phyloP scores from a whole-genome alignment of 2,797 vertebrate genomes.

The Pseudochaenichthys georgianus region DNA sequence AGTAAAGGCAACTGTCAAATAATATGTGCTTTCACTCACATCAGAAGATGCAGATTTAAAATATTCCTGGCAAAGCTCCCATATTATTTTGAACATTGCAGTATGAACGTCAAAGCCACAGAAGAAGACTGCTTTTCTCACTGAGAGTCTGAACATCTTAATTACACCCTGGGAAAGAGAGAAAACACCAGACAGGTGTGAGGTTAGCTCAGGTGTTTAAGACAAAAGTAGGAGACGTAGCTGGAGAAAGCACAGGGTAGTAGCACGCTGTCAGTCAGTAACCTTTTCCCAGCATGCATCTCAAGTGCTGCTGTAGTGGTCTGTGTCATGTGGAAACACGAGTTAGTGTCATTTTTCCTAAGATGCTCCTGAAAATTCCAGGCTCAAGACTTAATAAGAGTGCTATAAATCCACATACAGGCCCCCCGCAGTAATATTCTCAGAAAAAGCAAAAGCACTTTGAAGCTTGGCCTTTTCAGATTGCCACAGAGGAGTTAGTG shows the following conservation, averaged over 20 bases:
- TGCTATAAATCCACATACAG: constrained; percentile 17
- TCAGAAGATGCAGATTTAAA: constrained; percentile 2
- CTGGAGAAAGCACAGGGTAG: background rate
- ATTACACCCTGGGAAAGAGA: constrained; percentile 14
- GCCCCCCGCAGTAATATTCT: constrained; percentile 18
- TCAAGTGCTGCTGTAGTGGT: constrained; percentile 1
- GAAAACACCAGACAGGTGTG: constrained; percentile 21
- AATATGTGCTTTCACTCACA: background rate
- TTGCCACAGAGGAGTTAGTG: background rate
- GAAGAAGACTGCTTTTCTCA: constrained; percentile 21
- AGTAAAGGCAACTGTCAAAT: background rate
- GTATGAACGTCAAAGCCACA: background rate
- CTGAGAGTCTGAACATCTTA: constrained; percentile 33
- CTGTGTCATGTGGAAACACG: constrained; percentile 8
- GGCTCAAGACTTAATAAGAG: constrained; percentile 8
- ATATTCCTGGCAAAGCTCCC: background rate
- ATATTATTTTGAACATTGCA: constrained; percentile 6
- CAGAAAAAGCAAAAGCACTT: constrained; percentile 4
- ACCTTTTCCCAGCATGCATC: background rate
- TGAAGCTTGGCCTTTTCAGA: constrained; percentile 24
- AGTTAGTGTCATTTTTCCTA: constrained; percentile 7
- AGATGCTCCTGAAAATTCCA: constrained; percentile 9
- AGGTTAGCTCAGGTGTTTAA: constrained; percentile 27
- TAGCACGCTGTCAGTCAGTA: constrained; percentile 17
- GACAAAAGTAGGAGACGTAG: constrained; percentile 2